phyloP scores from a whole-genome alignment of 2,888 invertebrate species.

The Diplazon laetatorius region DNA sequence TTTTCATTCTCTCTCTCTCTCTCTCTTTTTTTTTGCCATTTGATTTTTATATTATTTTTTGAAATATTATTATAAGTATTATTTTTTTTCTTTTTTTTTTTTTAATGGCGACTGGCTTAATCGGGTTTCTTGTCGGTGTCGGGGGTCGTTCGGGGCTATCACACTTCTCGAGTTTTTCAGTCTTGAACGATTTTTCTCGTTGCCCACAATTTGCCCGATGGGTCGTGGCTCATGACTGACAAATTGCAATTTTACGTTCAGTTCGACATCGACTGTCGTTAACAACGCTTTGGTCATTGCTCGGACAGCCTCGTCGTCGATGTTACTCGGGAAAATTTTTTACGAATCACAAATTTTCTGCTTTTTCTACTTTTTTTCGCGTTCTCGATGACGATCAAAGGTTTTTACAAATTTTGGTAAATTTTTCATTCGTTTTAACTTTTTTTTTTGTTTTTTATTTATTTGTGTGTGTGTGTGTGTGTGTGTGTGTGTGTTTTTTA shows the following conservation, averaged over 20 bases:
- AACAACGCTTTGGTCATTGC: too few species aligned
- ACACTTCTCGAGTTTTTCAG: conserved; percentile 2
- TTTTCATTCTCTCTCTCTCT: conserved; percentile 6
- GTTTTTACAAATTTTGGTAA: background rate
- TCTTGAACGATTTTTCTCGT: conserved; percentile 32
- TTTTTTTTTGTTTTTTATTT: too few species aligned
- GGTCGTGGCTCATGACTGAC: background rate
- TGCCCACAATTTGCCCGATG: conserved; percentile 2
- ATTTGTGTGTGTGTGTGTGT: background rate
- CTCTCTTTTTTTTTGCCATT: conserved; percentile 2
- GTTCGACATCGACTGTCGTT: too few species aligned
- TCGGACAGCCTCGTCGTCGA: too few species aligned
- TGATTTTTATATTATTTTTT: conserved; percentile 2
- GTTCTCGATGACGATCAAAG: too few species aligned
- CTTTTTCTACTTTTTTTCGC: too few species aligned
- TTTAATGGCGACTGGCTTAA: conserved; percentile 37
- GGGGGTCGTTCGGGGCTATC: conserved; percentile 56
- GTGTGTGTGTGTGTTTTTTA: too few species aligned
- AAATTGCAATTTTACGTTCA: too few species aligned
- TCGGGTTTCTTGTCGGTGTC: conserved; percentile 50
- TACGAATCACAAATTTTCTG: too few species aligned
- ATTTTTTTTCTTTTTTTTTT: conserved; percentile 9
- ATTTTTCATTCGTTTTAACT: too few species aligned
- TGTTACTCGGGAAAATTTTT: too few species aligned
- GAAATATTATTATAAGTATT: background rate